Evolutionary conservation across 2,888 invertebrate species (phyloP).

Genomic region (Ferdinandea cuprea): DNA sequence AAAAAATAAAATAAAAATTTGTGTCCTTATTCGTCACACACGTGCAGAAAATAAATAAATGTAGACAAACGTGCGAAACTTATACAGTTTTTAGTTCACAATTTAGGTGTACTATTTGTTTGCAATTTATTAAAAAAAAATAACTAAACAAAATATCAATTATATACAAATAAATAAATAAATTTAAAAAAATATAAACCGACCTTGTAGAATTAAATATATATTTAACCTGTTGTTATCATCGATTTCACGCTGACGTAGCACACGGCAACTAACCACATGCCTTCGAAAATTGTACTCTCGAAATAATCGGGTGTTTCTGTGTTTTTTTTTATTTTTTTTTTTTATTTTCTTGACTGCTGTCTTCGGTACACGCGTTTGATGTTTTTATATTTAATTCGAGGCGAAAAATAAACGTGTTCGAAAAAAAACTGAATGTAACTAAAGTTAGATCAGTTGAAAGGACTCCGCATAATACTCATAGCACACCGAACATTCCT

Average conservation of each 20-base stretch:
- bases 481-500: too few relatives aligned
- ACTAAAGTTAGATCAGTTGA: too few relatives aligned
- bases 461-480: too few relatives aligned
- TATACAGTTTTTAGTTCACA: slow-evolving; percentile 38
- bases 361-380: background rate
- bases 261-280: slow-evolving; percentile 41
- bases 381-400: too few relatives aligned
- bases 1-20: background rate
- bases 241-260: slow-evolving; percentile 55
- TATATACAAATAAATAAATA: slow-evolving; percentile 14
- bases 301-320: slow-evolving; percentile 1
- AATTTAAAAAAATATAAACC: background rate
- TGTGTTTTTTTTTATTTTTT: slow-evolving; percentile 21
- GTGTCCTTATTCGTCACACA: background rate
- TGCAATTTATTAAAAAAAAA: slow-evolving; percentile 32
- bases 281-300: slow-evolving; percentile 8
- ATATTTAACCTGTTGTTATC: slow-evolving; percentile 70
- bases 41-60: slow-evolving; percentile 11
- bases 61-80: slow-evolving; percentile 20
- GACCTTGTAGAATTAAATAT: slow-evolving; percentile 42
- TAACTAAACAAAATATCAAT: too few relatives aligned
- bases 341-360: too few relatives aligned
- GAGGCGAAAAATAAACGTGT: too few relatives aligned
- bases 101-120: slow-evolving; percentile 66
- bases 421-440: too few relatives aligned